Evolutionary conservation across 2,888 invertebrate genomes (phyloP).

Genomic region (Drosophila planitibia): DNA sequence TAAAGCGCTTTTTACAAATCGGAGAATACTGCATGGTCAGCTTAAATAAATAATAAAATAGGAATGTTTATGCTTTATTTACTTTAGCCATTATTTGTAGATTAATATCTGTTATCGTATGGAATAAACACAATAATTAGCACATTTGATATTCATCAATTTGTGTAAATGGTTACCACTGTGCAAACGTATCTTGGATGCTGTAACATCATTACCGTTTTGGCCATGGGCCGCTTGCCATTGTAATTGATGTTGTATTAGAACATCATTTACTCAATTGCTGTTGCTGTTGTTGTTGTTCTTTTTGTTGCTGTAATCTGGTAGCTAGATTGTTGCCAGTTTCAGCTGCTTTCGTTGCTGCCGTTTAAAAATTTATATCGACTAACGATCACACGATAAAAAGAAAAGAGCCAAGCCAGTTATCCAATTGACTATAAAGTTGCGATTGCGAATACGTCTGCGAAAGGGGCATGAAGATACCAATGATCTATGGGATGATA

Average conservation of each 20-base stretch:
- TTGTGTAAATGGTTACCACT: conserved; percentile 15
- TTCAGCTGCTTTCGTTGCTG: conserved; percentile 44
- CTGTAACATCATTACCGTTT: conserved; percentile 71
- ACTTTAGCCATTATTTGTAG: background rate
- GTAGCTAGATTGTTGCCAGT: conserved; percentile 47
- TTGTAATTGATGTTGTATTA: conserved; percentile 81
- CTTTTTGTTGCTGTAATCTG: conserved; percentile 43
- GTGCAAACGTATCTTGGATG: conserved; percentile 63
- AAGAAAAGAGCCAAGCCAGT: conserved; percentile 37
- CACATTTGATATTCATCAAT: background rate
- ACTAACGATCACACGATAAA: conserved; percentile 50
- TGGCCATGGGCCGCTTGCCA: conserved; percentile 74
- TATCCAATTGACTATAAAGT: conserved; percentile 50
- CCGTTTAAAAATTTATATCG: conserved; percentile 55
- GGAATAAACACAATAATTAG: background rate
- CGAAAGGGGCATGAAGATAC: conserved; percentile 7
- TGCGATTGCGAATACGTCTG: conserved; percentile 20
- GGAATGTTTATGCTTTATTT: background rate
- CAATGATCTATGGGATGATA: conserved; percentile 47
- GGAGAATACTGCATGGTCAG: background rate
- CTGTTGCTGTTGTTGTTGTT: conserved; percentile 45
- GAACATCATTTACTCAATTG: conserved; percentile 81
- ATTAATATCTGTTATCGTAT: too few relatives aligned
- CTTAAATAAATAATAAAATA: background rate
- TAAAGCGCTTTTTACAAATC: background rate